Percentiles rank a stretch among this genome's conserved stretches.
Conservation (phyloP, 2,797 vertebrate species). For the Gorsachius magnificus region DNA sequence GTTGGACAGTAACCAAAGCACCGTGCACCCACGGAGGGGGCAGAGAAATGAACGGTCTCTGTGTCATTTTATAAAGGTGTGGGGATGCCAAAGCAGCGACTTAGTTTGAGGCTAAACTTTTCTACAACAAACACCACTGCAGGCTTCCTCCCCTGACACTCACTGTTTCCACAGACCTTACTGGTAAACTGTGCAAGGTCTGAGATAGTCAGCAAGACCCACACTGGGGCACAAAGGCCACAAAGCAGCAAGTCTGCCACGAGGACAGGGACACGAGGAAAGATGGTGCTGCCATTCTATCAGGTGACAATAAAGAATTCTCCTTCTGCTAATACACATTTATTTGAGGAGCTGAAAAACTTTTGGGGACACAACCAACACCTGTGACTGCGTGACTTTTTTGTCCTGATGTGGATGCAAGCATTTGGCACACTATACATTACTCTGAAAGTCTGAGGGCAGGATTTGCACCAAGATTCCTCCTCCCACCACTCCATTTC, state of each 20-base stretch:
- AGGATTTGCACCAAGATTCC: not conserved
- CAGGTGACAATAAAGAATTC: not conserved
- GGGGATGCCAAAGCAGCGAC: not conserved
- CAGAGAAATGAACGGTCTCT: not conserved
- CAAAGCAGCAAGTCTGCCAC: not conserved
- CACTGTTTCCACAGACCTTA: not conserved
- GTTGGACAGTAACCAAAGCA: not conserved
- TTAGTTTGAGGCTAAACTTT: not conserved
- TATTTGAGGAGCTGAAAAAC: not conserved
- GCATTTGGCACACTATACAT: fast-evolving
- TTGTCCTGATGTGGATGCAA: fast-evolving
- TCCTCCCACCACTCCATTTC: not conserved
- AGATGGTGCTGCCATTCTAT: not conserved
- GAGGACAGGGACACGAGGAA: not conserved
- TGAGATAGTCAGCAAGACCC: not conserved
- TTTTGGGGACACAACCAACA: not conserved
- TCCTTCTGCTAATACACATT: not conserved
- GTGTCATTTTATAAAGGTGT: not conserved
- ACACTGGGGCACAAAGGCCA: not conserved
- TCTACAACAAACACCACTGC: not conserved
- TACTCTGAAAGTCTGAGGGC: not conserved
- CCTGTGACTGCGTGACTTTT: not conserved
- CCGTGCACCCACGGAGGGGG: not conserved
- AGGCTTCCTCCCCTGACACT: not conserved
- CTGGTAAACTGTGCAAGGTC: not conserved